These are phyloP conservation scores for Meta bourneti DNA, from an alignment of 2,888 invertebrate species.

Conservation along the genomic window DNA sequence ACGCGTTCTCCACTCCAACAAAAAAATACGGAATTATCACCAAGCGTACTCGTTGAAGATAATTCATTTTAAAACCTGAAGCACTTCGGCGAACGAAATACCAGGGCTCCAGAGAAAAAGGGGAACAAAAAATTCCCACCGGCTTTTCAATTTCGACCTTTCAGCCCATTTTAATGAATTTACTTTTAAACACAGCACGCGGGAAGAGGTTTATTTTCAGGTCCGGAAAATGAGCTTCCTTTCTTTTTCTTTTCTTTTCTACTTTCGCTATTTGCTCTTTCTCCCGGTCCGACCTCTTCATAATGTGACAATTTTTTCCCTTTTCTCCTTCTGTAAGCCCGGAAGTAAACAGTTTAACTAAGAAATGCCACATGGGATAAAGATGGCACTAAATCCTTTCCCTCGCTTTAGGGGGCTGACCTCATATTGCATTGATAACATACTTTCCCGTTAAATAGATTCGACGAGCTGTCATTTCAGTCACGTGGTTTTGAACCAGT, in stretches of 20 bases:
- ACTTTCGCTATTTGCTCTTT: slow-evolving; percentile 61
- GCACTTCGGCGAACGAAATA: too few species aligned
- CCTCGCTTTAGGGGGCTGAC: neutral
- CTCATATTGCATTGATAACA: neutral
- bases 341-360: slow-evolving; percentile 67
- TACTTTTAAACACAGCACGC: slow-evolving; percentile 48
- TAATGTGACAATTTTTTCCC: slow-evolving; percentile 59
- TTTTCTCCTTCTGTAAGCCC: slow-evolving; percentile 41
- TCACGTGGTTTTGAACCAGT: neutral
- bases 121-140: slow-evolving; percentile 24
- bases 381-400: slow-evolving; percentile 60
- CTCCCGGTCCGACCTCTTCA: slow-evolving; percentile 55
- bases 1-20: neutral
- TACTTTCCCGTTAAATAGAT: neutral
- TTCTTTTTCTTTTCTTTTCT: slow-evolving; percentile 24
- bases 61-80: slow-evolving; percentile 44
- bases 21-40: slow-evolving; percentile 29
- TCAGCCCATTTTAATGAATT: slow-evolving; percentile 68
- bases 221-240: slow-evolving; percentile 26
- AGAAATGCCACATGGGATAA: slow-evolving; percentile 68
- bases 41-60: slow-evolving; percentile 20
- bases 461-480: neutral
- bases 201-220: slow-evolving; percentile 42
- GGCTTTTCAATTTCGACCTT: slow-evolving; percentile 56
- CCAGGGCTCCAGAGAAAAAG: neutral